These are phyloP conservation scores for Drymodes brunneopygia DNA, from an alignment of 2,113 vertebrate species.

Conservation along the genomic window DNA sequence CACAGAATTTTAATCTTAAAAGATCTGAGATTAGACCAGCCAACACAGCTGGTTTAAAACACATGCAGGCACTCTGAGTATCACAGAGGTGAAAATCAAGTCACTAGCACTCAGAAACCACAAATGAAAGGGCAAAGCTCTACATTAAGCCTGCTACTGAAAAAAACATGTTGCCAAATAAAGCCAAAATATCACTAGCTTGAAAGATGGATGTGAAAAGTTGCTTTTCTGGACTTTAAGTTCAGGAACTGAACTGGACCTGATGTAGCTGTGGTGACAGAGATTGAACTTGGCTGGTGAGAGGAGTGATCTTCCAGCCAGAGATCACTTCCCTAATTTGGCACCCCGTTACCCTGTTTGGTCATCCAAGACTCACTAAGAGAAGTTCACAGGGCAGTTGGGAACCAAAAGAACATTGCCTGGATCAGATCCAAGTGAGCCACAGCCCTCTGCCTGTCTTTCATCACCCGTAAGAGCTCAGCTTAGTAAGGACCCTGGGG, in stretches of 20 bases:
- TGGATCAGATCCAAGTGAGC: background rate
- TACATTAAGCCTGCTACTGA: background rate
- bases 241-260: background rate
- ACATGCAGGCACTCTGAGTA: background rate
- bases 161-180: background rate
- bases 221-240: background rate
- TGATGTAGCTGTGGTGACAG: background rate
- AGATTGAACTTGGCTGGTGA: background rate
- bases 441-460: background rate
- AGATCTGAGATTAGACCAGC: slow-evolving; percentile 17
- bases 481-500: background rate
- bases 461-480: background rate
- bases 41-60: background rate
- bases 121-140: background rate
- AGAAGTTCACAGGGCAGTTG: background rate
- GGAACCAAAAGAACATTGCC: background rate
- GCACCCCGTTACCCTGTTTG: background rate
- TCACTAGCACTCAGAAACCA: background rate
- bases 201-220: background rate
- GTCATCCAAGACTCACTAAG: background rate
- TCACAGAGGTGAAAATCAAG: background rate
- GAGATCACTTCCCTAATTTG: background rate
- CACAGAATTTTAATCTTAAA: slow-evolving; percentile 19
- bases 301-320: background rate
- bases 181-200: background rate